Evolutionary conservation across 2,888 invertebrate genomes (phyloP), one percentile per base, ranked within the genome.

Genomic region (Synanthedon formicaeformis): DNA sequence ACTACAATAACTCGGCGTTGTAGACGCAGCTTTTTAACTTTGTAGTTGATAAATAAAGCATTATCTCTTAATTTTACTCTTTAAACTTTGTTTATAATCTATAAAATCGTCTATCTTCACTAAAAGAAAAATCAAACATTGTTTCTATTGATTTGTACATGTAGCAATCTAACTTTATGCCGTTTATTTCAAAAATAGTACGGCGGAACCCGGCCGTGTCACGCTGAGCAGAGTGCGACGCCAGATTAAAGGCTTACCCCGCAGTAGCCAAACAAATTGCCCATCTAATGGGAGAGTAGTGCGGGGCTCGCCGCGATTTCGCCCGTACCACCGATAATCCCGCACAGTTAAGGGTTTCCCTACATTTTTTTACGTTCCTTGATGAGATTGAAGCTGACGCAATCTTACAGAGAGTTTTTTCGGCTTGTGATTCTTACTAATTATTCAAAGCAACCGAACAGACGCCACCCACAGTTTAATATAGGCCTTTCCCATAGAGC

Each of bases 241-340:
- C 57, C 65, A 72, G 80, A 81, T 81, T 78, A 81, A 77, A 78
- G 71, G 80, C 73, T 80, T 60, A 73, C 72, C 65, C 61, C 64
- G 62, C 69, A 71, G 71, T 73, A 71, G 71, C 73, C 73, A 78
- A 80, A 81, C 75, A 81, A 80, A 82, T 80, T 76, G 77, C 72
- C 70, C 71, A 64, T 73, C 81, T 81, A 81, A 81, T 77, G 75
- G 76, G 64, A 61, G 69, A 49, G 49, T 72, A 70, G 71, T 66
- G 69, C 63, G 63, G 49, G 60, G 60, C 60, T 58, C 60, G 48
- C 62, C 62, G 59, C 66, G 64, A 66, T 64, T 65, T 60, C 62
- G 54, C 57, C 64, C 67, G 56, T 63, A 57, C 68, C 61, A 55
- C 63, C 62, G 64, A 62, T 71, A 67, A 71, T 73, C 69, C 66